Conservation (phyloP, 2,797 vertebrate genomes). For the Erpetoichthys calabaricus region DNA sequence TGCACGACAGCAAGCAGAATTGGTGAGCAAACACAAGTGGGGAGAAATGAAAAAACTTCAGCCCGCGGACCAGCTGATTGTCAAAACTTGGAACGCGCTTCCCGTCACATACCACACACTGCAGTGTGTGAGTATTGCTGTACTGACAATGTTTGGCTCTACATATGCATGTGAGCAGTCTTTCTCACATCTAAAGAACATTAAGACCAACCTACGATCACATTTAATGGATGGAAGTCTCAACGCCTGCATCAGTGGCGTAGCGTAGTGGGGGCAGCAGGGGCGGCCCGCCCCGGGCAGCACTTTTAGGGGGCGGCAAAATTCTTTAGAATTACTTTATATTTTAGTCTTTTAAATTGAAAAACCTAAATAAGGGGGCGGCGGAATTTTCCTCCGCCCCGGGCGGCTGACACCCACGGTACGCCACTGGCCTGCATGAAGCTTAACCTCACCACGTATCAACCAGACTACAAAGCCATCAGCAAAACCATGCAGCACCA, state of each 20-base stretch:
- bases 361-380: no score
- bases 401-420: no score
- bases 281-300: no score
- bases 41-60: conserved; percentile 21
- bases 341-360: no score
- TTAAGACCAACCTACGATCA: conserved; percentile 25
- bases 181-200: conserved; percentile 27
- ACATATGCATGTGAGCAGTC: conserved; percentile 25
- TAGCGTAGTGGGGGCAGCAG: no score
- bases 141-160: conserved; percentile 28
- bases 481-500: no score
- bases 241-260: conserved; percentile 26
- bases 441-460: no score
- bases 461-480: no score
- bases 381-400: no score
- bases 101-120: conserved; percentile 23
- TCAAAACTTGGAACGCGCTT: conserved; percentile 26
- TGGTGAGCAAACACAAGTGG: conserved; percentile 16
- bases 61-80: conserved; percentile 18
- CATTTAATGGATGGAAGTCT: conserved; percentile 25
- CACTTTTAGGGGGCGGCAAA: no score
- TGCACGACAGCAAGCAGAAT: conserved; percentile 12
- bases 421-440: no score
- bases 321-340: no score
- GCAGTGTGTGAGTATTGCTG: conserved; percentile 27